These are phyloP conservation scores for Harlomillsia oculata DNA, from an alignment of 1,140 invertebrate species.

Conservation along the genomic window DNA sequence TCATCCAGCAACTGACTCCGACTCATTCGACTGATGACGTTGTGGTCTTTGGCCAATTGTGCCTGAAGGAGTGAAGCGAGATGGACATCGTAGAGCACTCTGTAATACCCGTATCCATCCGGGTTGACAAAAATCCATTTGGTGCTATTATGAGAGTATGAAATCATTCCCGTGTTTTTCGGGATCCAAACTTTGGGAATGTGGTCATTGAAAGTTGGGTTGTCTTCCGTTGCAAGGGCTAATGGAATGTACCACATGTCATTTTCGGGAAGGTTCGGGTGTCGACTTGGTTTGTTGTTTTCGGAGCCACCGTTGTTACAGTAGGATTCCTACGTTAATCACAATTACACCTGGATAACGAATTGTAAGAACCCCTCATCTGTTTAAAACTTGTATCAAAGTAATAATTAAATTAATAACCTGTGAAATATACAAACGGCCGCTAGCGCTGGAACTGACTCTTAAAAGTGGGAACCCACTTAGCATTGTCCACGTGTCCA, in stretches of 20 bases:
- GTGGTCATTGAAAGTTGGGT: not conserved
- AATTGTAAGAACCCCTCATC: constrained; percentile 38
- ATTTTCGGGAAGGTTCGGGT: not conserved
- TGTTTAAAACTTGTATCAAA: no score
- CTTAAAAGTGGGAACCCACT: constrained; percentile 71
- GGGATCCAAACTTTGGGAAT: constrained; percentile 12
- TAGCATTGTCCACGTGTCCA: constrained; percentile 73
- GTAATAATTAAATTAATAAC: no score
- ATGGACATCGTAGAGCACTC: constrained; percentile 64
- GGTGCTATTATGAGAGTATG: not conserved
- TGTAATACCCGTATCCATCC: constrained; percentile 52
- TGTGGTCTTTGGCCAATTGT: constrained; percentile 20
- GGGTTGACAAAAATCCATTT: constrained; percentile 20
- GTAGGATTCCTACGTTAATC: not conserved
- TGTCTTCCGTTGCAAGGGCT: constrained; percentile 1
- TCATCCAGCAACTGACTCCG: constrained; percentile 29
- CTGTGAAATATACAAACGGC: constrained; percentile 42
- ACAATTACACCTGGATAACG: not conserved
- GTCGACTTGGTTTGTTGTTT: not conserved
- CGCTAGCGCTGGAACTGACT: constrained; percentile 46
- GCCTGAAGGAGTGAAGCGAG: constrained; percentile 12
- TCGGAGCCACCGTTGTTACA: constrained; percentile 5
- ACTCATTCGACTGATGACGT: constrained; percentile 12
- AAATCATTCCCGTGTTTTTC: not conserved
- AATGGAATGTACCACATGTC: constrained; percentile 10